Base-by-base conservation (phyloP, 2,797 vertebrate genomes). In the Haliaeetus vocifer region DNA sequence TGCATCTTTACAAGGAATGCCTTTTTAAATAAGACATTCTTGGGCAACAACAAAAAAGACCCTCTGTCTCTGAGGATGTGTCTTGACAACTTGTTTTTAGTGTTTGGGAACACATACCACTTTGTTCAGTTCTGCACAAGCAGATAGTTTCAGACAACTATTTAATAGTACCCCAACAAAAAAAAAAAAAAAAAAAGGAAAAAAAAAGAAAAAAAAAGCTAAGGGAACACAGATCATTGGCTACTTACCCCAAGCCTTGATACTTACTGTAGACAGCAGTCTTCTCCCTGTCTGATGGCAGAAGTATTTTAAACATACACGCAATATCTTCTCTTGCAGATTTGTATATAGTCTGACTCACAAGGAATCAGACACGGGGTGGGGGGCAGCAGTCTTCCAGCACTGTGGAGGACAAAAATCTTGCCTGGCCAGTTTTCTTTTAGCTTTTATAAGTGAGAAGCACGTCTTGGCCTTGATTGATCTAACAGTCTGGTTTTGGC, bases 1-100 rank as follows among this genome's bases (percentile, higher is more conserved):
- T 91, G 52, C 90, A 90, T 94, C 93, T 96, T 97, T 95, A 96
- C 74, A 81, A 92, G 86, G 82, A 94, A 97, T 94, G 91, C 87
- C 81, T 82, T 97, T 97, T 97, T 90, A 97, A 97, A 94, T 96
- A 97, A 97, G 96, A 94, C 56, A 86, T 93, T 97, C 95, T 96
- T 95, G 90, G 96, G 50, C 95, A 96, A 88, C 37, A 88, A 94
- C 65, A 91, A 92, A 96, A 94, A 94, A 91, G 82, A 84, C 85
- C 58, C 67, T 94, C 82, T 94, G 87, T 95, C 89, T 94, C 91
- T 71, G 84, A 96, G 90, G 87, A 62, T 95, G 72, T 94, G 68
- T 89, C 95, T 92, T 94, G 92, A 97, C 72, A 92, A 80, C 88
- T 94, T 88, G 94, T 92, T 97, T 95, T 92, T 90, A 88, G 65